Evolutionary conservation across 2,888 invertebrate species (phyloP), one percentile per base, ranked within the genome.

Genomic region (Neoascia interrupta): DNA sequence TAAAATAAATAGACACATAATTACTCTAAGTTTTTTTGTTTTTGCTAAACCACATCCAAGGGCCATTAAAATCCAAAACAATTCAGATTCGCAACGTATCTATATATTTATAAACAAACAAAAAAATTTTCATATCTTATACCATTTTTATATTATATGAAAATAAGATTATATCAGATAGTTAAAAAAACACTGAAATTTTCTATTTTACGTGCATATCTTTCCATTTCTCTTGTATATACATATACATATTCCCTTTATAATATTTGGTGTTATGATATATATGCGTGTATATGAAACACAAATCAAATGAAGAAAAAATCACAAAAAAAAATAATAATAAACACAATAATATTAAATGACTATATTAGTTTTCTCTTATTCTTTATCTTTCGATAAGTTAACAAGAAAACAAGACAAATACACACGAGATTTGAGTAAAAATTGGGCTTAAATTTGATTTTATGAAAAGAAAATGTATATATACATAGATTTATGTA

Each of bases 381-480:
- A 63, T 43, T 69, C 51, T 54, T 61, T 68, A 61, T 68, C 68
- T 49, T 69, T 75, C 41, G 36, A 64, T 68, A 64, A 70, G 53
- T 64, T 37, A 61, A 66, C 45, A 37, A 58, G 31, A 58, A 47
- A 43, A 36, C 47, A 51, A 37, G n/a, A n/a, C n/a, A n/a, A n/a
- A n/a, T 70, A 76, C 63, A 76, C 51, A 64, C 41, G 43, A 79
- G 16, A 79, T 63, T 68, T 80, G 58, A 80, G 63, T 69, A 74
- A 80, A 80, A 80, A 80, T 80, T 80, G 80, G 80, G 80, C 80
- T 80, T 73, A 80, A 49, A 80, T 80, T 80, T 68, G 74, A 81
- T 81, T 79, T 81, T 61, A 76, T 68, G 49, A 72, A 28, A 36
- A 49, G 49, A 26, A 64, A 51, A 51, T 3, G 26, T 26, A 31